Evolutionary conservation across 1,140 invertebrate species (phyloP), one percentile per base, ranked within the genome.

Genomic region (Meteorus sp.): DNA sequence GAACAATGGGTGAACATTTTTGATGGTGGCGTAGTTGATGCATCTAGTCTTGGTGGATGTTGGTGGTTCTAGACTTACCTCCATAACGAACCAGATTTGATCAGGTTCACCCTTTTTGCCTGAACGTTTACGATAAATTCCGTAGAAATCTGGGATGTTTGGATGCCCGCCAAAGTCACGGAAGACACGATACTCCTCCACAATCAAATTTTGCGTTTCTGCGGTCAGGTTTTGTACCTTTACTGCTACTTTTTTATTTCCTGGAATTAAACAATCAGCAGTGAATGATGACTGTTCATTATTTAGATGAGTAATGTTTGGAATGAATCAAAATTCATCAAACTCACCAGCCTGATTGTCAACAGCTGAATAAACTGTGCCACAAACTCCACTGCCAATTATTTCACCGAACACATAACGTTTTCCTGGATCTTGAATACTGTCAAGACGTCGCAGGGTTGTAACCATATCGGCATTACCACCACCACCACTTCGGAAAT

Each of bases 81-180:
- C 91, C 82, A 95, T 86, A 35, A 91, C 86, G 70, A 97, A 90
- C 93, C 93, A 96, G 44, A 96, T 84, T 73, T 93, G 88, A 65
- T 90, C 88, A 27, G 82, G 79, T 5, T 84, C 80, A 7, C 79
- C 79, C 55, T 78, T 80, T 39, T 77, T 79, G 5, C 81, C 83
- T 1, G 77, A 73, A 59, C 84, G 84, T 52, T 86, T 88, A 60
- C 89, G 85, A 76, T 88, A 95, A 13, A 89, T 87, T 22, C 92
- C 93, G 73, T 92, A 91, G 74, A 95, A 95, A 52, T 89, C 86
- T 0, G 91, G 87, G 5, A 97, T 78, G 79, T 94, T 94, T 0
- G 86, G 82, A 75, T 94, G 89, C 37, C 84, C 79, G 0, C 88
- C 85, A 52, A 92, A 86, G 60, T 94, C 89, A 39, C 88, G 84